Base-by-base conservation (phyloP, 2,888 invertebrate species). In the Acrocera orbiculus region DNA sequence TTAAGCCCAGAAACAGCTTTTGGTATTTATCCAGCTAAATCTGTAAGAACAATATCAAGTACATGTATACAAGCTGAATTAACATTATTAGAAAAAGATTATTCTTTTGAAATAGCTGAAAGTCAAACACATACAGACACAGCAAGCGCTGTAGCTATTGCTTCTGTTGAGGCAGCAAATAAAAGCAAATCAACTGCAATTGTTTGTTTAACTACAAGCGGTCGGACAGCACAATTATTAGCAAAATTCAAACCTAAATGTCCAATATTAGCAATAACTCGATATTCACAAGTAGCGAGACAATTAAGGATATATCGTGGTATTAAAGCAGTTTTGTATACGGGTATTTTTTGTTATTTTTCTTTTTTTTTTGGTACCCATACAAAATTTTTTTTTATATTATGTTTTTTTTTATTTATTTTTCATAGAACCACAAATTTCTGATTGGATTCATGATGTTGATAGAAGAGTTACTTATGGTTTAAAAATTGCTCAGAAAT, bases 1-100 rank as follows among this genome's bases (percentile, higher is more conserved):
- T 63, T 96, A 56, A 92, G 92, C 1, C 96, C 95, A n/a, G 96
- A 98, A 63, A 96, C 96, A 0, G 96, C 96, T 38, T 96, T 96
- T 67, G 96, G 96, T 30, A 80, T 82, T 46, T 95, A 92, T 58
- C 93, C 95, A 0, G 54, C 92, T 42, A 87, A 90, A 56, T 82
- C 92, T 45, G 85, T 85, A 3, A 64, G 70, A 26, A 82, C 82
- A 30, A 89, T 89, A 87, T 85, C 85, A 28, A 82, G 86, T 59
- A 89, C 93, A 48, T 87, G 89, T 60, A 80, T 85, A 62, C 95
- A 96, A 64, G 96, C 96, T 0, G 96, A 98, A 57, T 82, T 90
- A 4, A 93, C 90, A 2, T 70, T 93, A 43, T 95, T 89, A 82
- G 90, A 93, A 47, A 77, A 72, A 46, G 85, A 89, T 58, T 67